Base-by-base conservation (phyloP, 2,888 invertebrate species). In the Sarcophaga carnaria region DNA sequence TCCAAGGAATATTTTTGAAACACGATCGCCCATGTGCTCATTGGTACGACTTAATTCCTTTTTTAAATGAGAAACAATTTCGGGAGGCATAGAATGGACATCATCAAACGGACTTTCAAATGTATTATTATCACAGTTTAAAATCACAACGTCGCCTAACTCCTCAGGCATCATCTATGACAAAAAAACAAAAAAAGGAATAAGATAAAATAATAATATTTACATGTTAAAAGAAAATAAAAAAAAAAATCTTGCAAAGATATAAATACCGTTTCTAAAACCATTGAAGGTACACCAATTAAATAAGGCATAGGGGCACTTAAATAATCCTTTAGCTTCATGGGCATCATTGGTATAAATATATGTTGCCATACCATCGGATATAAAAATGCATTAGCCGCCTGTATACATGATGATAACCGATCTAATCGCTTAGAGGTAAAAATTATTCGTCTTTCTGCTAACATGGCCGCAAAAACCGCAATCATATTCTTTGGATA, bases 341-440 rank as follows among this genome's bases (percentile, higher is more conserved):
- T 95, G 27, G 99, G 99, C 91, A 99, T 94, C 89, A 99, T 97
- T 77, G 99, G 99, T 94, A 99, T 99, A 93, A 97, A 99, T 92
- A 99, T 98, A 91, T 99, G 99, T 94, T 99, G 99, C 99, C 99
- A 99, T 89, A 97, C 97, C 98, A 99, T 99, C 1, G 99, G 99
- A 94, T 98, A 99, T 64, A 99, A 96, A 70, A 99, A 96, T 87
- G 97, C 96, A 92, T 98, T 98, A 22, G 98, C 98, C 17, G 99
- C 99, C 93, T 99, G 98, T 45, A 97, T 97, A 91, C 97, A 97
- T 0, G 99, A 98, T 74, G 98, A 98, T 72, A 99, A 94, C 85
- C 98, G 95, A 88, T 97, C 97, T 88, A 99, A 94, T 91, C 97
- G 97, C 88, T 96, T 96, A 1, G 99, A 99, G 11, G 97, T 98